Evolutionary conservation across 2,888 invertebrate genomes (phyloP), one percentile per base, ranked within the genome.

Genomic region (Poecilobothrus nobilitatus): DNA sequence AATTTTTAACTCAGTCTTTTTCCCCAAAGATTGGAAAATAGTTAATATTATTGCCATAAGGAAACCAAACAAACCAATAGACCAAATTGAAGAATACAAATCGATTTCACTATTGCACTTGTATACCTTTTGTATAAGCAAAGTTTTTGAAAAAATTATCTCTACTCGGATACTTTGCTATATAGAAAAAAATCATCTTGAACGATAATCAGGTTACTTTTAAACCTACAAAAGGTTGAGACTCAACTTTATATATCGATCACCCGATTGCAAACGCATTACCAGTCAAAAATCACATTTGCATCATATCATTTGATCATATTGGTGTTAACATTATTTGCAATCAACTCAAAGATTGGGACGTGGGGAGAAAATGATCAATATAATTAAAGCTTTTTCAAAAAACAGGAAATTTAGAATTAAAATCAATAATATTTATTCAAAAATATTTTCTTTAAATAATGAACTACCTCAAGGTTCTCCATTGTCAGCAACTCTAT

Each of bases 21-120:
- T n/a, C n/a, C n/a, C n/a, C n/a, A n/a, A n/a, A n/a, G n/a, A n/a
- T n/a, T n/a, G n/a, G n/a, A n/a, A n/a, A n/a, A n/a, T n/a, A n/a
- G n/a, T n/a, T n/a, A n/a, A n/a, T n/a, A 66, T 10, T 9, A 34
- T 64, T 12, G 64, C 68, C n/a, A 63, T 68, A n/a, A 61, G n/a
- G 4, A 68, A 68, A 33, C 63, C 44, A 7, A 18, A 64, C 12
- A 61, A 61, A 61, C 18, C 61, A n/a, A 61, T n/a, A 61, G n/a
- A 61, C 12, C 4, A n/a, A 61, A 5, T 64, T 12, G 64, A 63
- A 64, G 64, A 21, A 4, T 64, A 64, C 21, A 64, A 21, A 64
- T 6, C 22, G 15, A 64, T 64, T 27, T 64, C 21, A 12, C 15
- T 64, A 22, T 21, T 64, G 6, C 33, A n/a, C n/a, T n/a, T n/a